Evolutionary conservation across 2,113 vertebrate species (phyloP).

Genomic region (Acanthisitta chloris): DNA sequence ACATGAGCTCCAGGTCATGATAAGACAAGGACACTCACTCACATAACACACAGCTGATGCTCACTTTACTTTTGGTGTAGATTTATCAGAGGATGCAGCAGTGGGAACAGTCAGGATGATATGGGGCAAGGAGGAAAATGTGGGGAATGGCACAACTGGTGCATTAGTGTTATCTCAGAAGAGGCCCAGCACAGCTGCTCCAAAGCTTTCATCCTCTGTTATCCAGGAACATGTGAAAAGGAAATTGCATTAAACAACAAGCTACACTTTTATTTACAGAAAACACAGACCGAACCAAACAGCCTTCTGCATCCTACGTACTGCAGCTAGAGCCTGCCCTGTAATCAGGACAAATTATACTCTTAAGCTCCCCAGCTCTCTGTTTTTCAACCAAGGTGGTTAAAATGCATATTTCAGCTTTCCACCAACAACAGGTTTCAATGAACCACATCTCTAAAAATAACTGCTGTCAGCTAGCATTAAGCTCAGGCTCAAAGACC

Average conservation of each 20-base stretch:
- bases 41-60: background rate
- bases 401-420: conserved; percentile 48
- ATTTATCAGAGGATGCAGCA: background rate
- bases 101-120: background rate
- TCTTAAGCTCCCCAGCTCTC: conserved; percentile 23
- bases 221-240: background rate
- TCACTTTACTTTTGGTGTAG: background rate
- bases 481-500: conserved; percentile 37
- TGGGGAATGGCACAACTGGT: background rate
- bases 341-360: conserved; percentile 64
- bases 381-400: conserved; percentile 51
- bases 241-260: conserved; percentile 13
- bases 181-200: background rate
- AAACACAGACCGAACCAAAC: conserved; percentile 36
- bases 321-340: conserved; percentile 11
- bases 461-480: conserved; percentile 58
- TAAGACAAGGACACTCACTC: background rate
- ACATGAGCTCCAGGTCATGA: background rate
- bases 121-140: background rate
- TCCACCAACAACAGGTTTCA: conserved; percentile 61
- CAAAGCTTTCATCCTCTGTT: background rate
- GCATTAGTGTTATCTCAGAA: background rate
- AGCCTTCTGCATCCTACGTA: background rate
- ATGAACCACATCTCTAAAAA: conserved; percentile 57
- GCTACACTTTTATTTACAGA: conserved; percentile 45